These are phyloP conservation scores for Epinephelus fuscoguttatus DNA, from an alignment of 2,113 vertebrate species.

Conservation along the genomic window DNA sequence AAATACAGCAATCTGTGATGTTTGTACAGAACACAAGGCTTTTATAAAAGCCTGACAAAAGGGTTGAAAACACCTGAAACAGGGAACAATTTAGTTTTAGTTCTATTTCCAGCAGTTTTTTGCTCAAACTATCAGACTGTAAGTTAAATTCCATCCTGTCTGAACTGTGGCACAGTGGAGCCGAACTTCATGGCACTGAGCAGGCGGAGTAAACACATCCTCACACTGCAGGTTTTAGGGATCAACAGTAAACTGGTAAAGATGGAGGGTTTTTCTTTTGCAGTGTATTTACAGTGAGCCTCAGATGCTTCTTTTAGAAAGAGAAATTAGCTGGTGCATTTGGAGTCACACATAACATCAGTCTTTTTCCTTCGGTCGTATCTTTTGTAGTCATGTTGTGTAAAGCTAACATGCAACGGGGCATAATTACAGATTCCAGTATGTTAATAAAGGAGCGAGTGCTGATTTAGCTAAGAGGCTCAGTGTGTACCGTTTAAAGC, in stretches of 20 bases:
- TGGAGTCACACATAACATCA: constrained; percentile 39
- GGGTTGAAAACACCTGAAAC: too few relatives aligned
- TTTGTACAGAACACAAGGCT: too few relatives aligned
- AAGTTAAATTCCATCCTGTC: neutral
- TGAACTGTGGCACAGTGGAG: neutral
- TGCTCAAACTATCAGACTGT: too few relatives aligned
- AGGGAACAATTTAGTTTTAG: too few relatives aligned
- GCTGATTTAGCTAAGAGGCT: constrained; percentile 76
- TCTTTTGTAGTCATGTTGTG: constrained; percentile 45
- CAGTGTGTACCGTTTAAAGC: constrained; percentile 66
- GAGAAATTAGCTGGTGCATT: neutral
- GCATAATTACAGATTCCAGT: constrained; percentile 67
- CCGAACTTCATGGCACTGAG: neutral
- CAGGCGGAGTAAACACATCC: neutral
- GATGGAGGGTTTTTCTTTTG: too few relatives aligned
- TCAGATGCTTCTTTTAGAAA: neutral
- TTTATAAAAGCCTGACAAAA: too few relatives aligned
- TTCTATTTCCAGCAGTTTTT: too few relatives aligned
- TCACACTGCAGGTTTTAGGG: too few relatives aligned
- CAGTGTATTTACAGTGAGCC: neutral
- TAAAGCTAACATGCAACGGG: constrained; percentile 45
- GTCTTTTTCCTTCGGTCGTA: constrained; percentile 16
- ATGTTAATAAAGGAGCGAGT: constrained; percentile 66
- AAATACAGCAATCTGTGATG: too few relatives aligned
- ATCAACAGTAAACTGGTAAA: too few relatives aligned